Evolutionary conservation across 2,797 vertebrate species (phyloP).

Genomic region (Australoheros facetus): DNA sequence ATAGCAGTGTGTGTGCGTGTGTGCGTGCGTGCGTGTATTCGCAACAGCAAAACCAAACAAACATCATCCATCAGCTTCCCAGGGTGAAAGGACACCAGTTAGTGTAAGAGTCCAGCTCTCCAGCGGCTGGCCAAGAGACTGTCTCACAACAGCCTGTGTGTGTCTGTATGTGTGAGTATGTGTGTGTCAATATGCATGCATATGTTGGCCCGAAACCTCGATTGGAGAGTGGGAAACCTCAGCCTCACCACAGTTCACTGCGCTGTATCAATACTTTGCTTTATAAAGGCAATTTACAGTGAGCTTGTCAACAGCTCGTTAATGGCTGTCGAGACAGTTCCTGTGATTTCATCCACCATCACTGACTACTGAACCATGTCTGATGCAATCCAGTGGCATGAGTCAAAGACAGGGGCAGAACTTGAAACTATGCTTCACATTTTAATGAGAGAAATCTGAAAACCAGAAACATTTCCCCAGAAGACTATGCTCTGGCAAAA

Average conservation of each 20-base stretch:
- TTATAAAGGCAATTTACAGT: slow-evolving; percentile 41
- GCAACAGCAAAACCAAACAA: slow-evolving; percentile 75
- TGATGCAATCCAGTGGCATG: slow-evolving; percentile 50
- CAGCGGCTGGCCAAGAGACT: slow-evolving; percentile 41
- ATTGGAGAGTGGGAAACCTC: slow-evolving; percentile 39
- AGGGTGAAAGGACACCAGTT: slow-evolving; percentile 73
- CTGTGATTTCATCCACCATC: slow-evolving; percentile 59
- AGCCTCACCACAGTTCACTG: slow-evolving; percentile 49
- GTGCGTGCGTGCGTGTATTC: slow-evolving; percentile 44
- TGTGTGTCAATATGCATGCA: background rate
- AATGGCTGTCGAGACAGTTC: slow-evolving; percentile 41
- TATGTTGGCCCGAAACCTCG: slow-evolving; percentile 24
- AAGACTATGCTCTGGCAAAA: slow-evolving; percentile 40
- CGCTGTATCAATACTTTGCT: slow-evolving; percentile 46
- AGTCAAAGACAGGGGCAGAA: slow-evolving; percentile 46
- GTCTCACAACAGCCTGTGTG: slow-evolving; percentile 43
- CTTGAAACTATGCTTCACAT: slow-evolving; percentile 28
- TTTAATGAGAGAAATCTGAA: slow-evolving; percentile 57
- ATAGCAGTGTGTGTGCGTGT: background rate
- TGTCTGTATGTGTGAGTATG: slow-evolving; percentile 2
- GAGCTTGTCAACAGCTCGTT: slow-evolving; percentile 53
- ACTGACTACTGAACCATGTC: slow-evolving; percentile 47
- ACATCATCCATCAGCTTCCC: slow-evolving; percentile 78
- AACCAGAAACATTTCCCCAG: slow-evolving; percentile 45
- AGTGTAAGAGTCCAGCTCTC: slow-evolving; percentile 64